phyloP scores from a whole-genome alignment of 2,888 invertebrate species.

The Drosophila multiciliata region DNA sequence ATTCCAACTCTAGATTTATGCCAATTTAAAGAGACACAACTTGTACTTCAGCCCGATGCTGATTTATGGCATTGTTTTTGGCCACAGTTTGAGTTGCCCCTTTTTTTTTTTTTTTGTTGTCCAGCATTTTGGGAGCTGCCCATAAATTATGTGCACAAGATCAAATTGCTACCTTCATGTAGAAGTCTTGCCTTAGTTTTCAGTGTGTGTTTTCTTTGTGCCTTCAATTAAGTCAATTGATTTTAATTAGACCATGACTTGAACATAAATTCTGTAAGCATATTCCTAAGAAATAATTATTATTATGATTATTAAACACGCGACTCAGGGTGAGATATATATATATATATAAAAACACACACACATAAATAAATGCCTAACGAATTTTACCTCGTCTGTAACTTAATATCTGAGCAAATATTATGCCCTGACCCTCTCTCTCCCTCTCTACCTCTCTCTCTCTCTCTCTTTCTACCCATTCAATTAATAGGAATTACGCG shows the following conservation, averaged over 20 bases:
- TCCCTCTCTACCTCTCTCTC: background rate
- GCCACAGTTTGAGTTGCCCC: slow-evolving; percentile 6
- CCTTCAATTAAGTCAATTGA: slow-evolving; percentile 81
- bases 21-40: slow-evolving; percentile 71
- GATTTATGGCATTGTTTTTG: slow-evolving; percentile 60
- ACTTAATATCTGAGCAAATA: slow-evolving; percentile 62
- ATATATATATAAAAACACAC: background rate
- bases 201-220: slow-evolving; percentile 48
- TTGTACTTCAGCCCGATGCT: slow-evolving; percentile 59
- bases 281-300: slow-evolving; percentile 72
- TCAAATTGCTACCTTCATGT: slow-evolving; percentile 81
- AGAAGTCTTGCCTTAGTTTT: slow-evolving; percentile 31
- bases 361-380: slow-evolving; percentile 4
- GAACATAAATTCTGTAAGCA: slow-evolving; percentile 60
- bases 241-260: slow-evolving; percentile 81
- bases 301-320: slow-evolving; percentile 76
- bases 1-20: slow-evolving; percentile 66
- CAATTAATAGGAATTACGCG: slow-evolving; percentile 73
- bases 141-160: slow-evolving; percentile 72
- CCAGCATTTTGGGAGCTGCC: slow-evolving; percentile 3
- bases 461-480: slow-evolving; percentile 50
- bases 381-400: slow-evolving; percentile 64
- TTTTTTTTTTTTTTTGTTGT: background rate
- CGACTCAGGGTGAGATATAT: slow-evolving; percentile 50
- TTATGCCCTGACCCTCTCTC: background rate